Evolutionary conservation across 2,797 vertebrate species (phyloP), one percentile per base, ranked within the genome.

Genomic region (Chiloscyllium punctatum): DNA sequence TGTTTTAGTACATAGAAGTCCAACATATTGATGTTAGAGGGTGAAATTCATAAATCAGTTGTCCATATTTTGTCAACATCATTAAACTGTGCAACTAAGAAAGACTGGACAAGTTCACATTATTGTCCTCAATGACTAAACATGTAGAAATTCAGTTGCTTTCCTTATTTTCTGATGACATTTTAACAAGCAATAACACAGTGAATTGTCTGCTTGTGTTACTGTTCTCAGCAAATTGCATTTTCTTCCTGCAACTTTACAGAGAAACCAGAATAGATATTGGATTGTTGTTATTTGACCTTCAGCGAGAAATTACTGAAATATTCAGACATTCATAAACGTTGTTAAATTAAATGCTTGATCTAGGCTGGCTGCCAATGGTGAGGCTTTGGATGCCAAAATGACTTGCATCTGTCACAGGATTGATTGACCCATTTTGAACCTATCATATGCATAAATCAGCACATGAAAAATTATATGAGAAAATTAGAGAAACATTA

Each of bases 341-440:
- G 48, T 94, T 23, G 77, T 95, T 95, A 95, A n/a, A 95, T 95
- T 95, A 95, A 95, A 95, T 95, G 71, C 69, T 53, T 33, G 48
- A 95, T 77, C 94, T 95, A 95, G 94, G 94, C 71, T 53, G 71
- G 13, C 27, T 95, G 94, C 94, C 94, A 95, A 30, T 77, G 48
- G 94, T 53, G 30, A 77, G 33, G 94, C 94, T 95, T 72, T 95
- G 94, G 71, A 95, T 51, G 30, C 94, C 94, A 95, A 95, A 51
- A 95, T 77, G 94, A 57, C 94, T 94, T 95, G 94, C 94, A 95
- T 95, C 94, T 95, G 69, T 77, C 71, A 95, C 71, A 95, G 51
- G 71, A 95, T 77, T 95, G 94, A 95, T 95, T 95, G 94, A 95
- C 71, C 94, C 68, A 95, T 95, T 95, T 95, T 77, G 33, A 72